Evolutionary conservation across 2,113 vertebrate genomes (phyloP).

Genomic region (Salvator merianae): DNA sequence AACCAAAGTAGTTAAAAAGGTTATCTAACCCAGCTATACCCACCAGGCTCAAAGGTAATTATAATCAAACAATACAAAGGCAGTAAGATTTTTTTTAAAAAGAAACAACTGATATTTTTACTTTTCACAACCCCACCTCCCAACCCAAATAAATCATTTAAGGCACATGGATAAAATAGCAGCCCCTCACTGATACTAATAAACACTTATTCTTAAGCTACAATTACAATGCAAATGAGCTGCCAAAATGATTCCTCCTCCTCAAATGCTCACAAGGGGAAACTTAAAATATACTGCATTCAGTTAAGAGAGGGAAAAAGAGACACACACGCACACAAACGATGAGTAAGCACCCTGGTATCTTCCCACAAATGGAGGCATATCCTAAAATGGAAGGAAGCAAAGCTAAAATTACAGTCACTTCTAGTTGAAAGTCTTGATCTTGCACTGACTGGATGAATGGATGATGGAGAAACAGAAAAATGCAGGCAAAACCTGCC

Average conservation of each 20-base stretch:
- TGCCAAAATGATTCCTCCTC: background rate
- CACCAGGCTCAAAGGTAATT: background rate
- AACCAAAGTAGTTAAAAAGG: background rate
- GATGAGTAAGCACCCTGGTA: constrained; percentile 51
- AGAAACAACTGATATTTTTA: background rate
- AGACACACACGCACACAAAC: background rate
- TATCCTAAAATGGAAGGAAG: constrained; percentile 50
- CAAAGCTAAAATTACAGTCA: constrained; percentile 29
- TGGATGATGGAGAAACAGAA: fast-evolving
- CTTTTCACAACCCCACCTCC: background rate
- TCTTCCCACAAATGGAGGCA: background rate
- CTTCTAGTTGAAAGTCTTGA: constrained; percentile 20
- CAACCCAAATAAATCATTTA: background rate
- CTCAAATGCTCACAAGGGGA: background rate
- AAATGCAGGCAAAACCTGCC: background rate
- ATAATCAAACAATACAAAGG: background rate
- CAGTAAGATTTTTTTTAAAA: background rate
- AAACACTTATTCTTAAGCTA: background rate
- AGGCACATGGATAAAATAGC: background rate
- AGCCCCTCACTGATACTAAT: background rate
- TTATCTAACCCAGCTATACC: background rate
- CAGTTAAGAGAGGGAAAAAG: constrained; percentile 41
- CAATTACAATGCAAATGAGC: background rate
- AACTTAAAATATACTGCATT: background rate
- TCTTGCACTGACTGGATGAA: background rate